Evolutionary conservation across 2,113 vertebrate genomes (phyloP).

Genomic region (Lipophrys pholis): DNA sequence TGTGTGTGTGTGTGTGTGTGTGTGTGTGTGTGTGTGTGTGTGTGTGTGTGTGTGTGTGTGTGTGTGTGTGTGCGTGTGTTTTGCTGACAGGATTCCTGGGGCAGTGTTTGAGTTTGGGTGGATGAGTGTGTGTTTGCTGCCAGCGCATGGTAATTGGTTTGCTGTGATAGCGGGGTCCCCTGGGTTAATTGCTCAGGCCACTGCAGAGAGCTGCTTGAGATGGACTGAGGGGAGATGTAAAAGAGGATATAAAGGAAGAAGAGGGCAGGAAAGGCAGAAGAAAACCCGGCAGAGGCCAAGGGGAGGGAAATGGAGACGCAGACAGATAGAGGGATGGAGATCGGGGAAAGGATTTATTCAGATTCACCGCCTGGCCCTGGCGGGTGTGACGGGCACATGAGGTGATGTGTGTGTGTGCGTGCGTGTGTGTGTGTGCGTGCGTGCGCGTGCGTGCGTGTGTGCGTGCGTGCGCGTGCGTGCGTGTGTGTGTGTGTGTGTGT

Average conservation of each 20-base stretch:
- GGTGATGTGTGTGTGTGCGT: too few relatives aligned
- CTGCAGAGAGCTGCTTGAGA: slow-evolving; percentile 45
- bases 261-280: neutral
- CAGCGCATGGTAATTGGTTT: slow-evolving; percentile 53
- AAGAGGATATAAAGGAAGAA: neutral
- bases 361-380: slow-evolving; percentile 42
- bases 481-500: too few relatives aligned
- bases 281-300: neutral
- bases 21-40: neutral
- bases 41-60: neutral
- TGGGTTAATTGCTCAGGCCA: slow-evolving; percentile 51
- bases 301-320: neutral
- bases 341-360: slow-evolving; percentile 62
- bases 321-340: slow-evolving; percentile 52
- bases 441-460: too few relatives aligned
- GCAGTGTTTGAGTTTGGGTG: slow-evolving; percentile 7
- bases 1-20: neutral
- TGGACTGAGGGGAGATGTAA: slow-evolving; percentile 19
- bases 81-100: slow-evolving; percentile 24
- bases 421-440: neutral
- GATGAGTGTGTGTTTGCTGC: slow-evolving; percentile 22
- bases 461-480: too few relatives aligned
- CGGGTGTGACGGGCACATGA: slow-evolving; percentile 35
- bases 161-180: slow-evolving; percentile 52
- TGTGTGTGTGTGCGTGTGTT: neutral